Base-by-base conservation (phyloP, 2,113 vertebrate genomes). In the Urocitellus parryii region DNA sequence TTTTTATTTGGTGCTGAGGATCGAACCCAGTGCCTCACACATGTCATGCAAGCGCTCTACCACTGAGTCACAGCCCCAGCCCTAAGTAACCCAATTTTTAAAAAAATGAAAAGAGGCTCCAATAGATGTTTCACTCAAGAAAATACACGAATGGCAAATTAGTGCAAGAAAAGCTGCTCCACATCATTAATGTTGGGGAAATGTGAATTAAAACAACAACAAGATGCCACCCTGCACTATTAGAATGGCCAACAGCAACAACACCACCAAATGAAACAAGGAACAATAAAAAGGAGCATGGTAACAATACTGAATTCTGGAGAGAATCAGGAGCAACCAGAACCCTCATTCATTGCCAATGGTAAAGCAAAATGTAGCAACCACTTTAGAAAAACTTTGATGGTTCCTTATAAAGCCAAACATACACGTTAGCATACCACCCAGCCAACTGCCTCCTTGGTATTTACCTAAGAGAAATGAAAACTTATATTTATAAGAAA, bases 401-500 rank as follows among this genome's bases (percentile, higher is more conserved):
- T 9, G 73, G n/a, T 88, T 77, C 93, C 17, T 84, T 93, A n/a
- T 56, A 32, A 73, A 86, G 76, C 89, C 77, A 83, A 65, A 90
- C 10, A 58, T 25, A 27, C 16, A 27, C 13, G 78, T 61, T 74
- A 58, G 17, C 17, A 37, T 67, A 84, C 6, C 48, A 67, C 18
- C 17, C 4, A 39, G 51, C 8, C 24, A 56, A 53, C 74, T 56
- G 56, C 56, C 17, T 56, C 16, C 4, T 83, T 32, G 9, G 32
- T 29, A 78, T 70, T 68, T 73, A 94, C 17, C 32, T 37, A 77
- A 56, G n/a, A 65, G 53, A 86, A 78, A 48, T 78, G 11, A 94
- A 91, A 77, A 63, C 6, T 61, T 68, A 39, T 8, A 5, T 67
- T 77, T 24, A 53, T 5, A 81, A 90, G n/a, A 95, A 89, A 93